Evolutionary conservation across 1,140 invertebrate genomes (phyloP), one percentile per base, ranked within the genome.

Genomic region (Orius laevigatus): DNA sequence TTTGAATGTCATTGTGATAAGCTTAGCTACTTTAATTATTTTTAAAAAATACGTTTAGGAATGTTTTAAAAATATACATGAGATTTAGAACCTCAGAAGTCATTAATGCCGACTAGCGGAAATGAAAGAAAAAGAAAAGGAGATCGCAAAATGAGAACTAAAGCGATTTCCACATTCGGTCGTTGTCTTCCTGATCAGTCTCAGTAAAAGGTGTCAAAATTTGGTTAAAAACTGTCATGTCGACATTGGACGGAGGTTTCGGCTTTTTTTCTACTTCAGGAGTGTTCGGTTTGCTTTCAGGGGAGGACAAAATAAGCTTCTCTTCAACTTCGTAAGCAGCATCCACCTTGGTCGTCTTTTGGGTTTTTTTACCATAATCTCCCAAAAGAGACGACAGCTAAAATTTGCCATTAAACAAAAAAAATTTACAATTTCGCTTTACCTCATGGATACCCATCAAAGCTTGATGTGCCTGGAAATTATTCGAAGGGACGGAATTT

Each of bases 371-470:
- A 8, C 20, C 12, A 16, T 31, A 9, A 12, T 45, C 19, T 25
- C 5, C 43, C 2, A 45, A 31, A 11, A 45, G 20, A 31, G 10
- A 8, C 11, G 43, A 45, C 19, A 45, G 20, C 43, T 45, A 31
- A 10, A 45, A 45, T 4, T 12, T 11, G 15, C 6, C 5, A 38
- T 38, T n/a, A 38, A 10, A 38, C 3, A 38, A 38, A 38, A 38
- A 38, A 38, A 16, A 16, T 16, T 3, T 4, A 38, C 10, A 10
- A 3, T 38, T 38, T n/a, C 4, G 3, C 36, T 16, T 31, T 32
- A 67, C 56, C 53, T 69, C 66, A 44, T 66, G 62, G 10, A 69
- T 65, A 8, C 64, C 65, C 50, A 66, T 65, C 3, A 69, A 46
- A 0, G 65, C 60, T 12, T 62, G 60, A 11, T 53, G 55, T 0